Conservation (phyloP, 2,797 vertebrate genomes). For the Lateolabrax maculatus region DNA sequence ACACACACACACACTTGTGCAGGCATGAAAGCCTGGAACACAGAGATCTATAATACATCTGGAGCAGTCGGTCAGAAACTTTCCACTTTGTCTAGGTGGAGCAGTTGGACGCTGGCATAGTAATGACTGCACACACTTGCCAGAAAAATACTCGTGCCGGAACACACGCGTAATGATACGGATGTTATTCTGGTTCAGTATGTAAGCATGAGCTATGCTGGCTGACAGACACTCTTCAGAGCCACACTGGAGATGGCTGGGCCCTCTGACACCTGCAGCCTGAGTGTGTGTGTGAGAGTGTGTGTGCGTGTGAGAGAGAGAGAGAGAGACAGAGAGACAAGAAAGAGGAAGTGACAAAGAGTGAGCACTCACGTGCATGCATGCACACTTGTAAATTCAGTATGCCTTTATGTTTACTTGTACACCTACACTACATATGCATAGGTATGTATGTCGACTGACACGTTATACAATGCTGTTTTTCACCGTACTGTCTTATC, state of each 20-base stretch:
- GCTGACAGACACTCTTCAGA: conserved; percentile 62
- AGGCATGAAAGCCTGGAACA: conserved; percentile 22
- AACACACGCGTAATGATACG: conserved; percentile 50
- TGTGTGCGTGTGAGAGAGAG: not conserved
- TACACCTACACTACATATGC: not conserved
- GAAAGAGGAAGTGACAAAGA: not conserved
- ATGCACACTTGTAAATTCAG: not conserved
- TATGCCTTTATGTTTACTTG: not conserved
- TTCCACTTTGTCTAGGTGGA: conserved; percentile 66
- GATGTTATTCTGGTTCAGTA: conserved; percentile 56
- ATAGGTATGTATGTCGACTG: not conserved
- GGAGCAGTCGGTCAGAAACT: conserved; percentile 63
- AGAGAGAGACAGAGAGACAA: not conserved
- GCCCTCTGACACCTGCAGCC: conserved; percentile 44
- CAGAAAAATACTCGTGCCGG: not conserved
- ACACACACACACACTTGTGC: conserved; percentile 9
- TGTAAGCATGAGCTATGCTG: conserved; percentile 31
- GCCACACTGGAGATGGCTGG: conserved; percentile 31
- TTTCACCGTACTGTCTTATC: conserved; percentile 13
- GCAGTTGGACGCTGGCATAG: conserved; percentile 60
- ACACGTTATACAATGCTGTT: not conserved
- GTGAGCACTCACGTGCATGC: not conserved
- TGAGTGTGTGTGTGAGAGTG: conserved; percentile 11
- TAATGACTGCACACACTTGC: conserved; percentile 39
- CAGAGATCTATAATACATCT: conserved; percentile 54